Evolutionary conservation across 2,888 invertebrate species (phyloP), one percentile per base, ranked within the genome.

Genomic region (Oscheius sp.): DNA sequence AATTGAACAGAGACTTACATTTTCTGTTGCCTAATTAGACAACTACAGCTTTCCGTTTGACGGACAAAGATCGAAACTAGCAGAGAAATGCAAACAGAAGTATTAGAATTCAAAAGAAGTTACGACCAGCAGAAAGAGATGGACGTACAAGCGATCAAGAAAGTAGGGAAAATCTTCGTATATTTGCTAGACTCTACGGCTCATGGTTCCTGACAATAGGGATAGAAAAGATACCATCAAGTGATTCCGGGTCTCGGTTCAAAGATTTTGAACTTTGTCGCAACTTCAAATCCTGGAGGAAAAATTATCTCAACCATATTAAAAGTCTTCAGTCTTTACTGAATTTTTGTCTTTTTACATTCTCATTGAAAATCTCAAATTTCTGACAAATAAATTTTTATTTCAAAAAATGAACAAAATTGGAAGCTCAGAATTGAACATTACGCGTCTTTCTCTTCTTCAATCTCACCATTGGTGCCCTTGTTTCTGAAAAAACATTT

Each of bases 361-460:
- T n/a, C n/a, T n/a, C n/a, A n/a, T n/a, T 42, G 23, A 48, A 25
- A 48, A 12, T 25, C 20, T 48, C 25, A 48, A 25, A 15, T 4
- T 25, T 25, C 31, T 34, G 17, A 55, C 34, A 33, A 55, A 55
- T 55, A 55, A 55, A 55, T 55, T 34, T 55, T 55, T 55, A 55
- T 55, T 55, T 33, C 55, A 34, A 34, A 33, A 23, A 34, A 55
- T 20, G 34, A 55, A 55, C 33, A 55, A 37, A 55, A 3, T n/a
- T 34, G 20, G 55, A 55, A 55, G 55, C 55, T 55, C 55, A 20
- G 33, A 20, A 17, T 55, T 33, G 20, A 55, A n/a, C 55, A 42
- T 61, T 61, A 61, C 10, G 25, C 42, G 29, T 61, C 61, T 45
- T 61, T 61, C 27, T 61, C 45, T 29, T 61, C 61, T 42, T 61